Conservation (phyloP, 1,140 invertebrate species). For the Leptinotarsa defecta region DNA sequence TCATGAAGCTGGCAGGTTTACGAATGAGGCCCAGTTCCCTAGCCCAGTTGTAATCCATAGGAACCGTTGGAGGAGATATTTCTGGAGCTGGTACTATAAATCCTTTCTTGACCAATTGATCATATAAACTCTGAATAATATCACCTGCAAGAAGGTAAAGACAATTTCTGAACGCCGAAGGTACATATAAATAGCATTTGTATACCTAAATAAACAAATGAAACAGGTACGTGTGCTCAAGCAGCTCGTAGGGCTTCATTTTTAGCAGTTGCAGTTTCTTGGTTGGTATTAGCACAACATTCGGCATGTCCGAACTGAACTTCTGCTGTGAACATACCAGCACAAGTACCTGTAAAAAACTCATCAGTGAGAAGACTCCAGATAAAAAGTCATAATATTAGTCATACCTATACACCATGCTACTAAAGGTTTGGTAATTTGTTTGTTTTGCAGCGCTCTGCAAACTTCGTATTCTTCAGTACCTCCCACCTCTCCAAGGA, state of each 20-base stretch:
- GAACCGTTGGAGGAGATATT: constrained; percentile 95
- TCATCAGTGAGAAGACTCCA: neutral
- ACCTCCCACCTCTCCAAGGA: constrained; percentile 98
- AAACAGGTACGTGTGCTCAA: constrained; percentile 88
- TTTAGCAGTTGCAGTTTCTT: constrained; percentile 94
- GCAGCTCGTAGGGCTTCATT: constrained; percentile 82
- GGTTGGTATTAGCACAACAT: constrained; percentile 92
- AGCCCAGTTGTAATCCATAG: constrained; percentile 99
- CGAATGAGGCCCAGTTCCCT: constrained; percentile 96
- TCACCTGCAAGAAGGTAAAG: constrained; percentile 54
- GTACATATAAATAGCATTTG: neutral
- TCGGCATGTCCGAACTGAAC: constrained; percentile 99
- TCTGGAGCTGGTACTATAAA: constrained; percentile 87
- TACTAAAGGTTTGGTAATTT: constrained; percentile 92
- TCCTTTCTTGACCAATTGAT: constrained; percentile 79
- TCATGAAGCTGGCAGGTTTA: constrained; percentile 99
- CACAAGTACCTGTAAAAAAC: constrained; percentile 48
- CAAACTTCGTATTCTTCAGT: constrained; percentile 99
- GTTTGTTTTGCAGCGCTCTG: constrained; percentile 78
- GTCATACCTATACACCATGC: constrained; percentile 93
- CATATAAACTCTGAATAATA: constrained; percentile 77
- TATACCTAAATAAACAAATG: constrained; percentile 88
- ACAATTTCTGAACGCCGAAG: neutral
- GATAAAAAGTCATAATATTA: neutral
- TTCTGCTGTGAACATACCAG: constrained; percentile 90